Base-by-base conservation (phyloP, 2,113 vertebrate species). In the Eudyptes chrysolophus region DNA sequence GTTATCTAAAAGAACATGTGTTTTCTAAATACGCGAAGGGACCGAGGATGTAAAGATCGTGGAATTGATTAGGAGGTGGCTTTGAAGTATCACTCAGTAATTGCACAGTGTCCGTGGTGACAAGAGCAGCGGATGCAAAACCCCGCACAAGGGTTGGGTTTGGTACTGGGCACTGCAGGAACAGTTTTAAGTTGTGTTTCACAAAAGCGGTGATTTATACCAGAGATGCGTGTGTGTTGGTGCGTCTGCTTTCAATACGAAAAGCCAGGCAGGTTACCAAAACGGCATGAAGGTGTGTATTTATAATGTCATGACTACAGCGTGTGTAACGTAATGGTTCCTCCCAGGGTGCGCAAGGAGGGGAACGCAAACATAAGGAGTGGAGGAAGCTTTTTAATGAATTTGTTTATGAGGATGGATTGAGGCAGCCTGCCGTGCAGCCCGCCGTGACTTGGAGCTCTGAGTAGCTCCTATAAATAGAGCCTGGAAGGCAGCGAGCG, bases 381-480 rank as follows among this genome's bases (percentile, higher is more conserved):
- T 2, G 11, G 51, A 66, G 92, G 97, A 96, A 89, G 66, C 58
- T 83, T 69, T 80, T 62, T 83, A 69, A 93, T 94, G 88, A 42
- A 70, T 96, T 96, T 89, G 95, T 97, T 87, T 88, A 76, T 97
- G 77, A 77, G 24, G 96, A 91, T 94, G 85, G 94, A 92, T 96
- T 24, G 58, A 75, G 38, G 92, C 92, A 90, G 79, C 94, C 72
- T n/a, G 89, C 42, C 25, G 36, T 77, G 83, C 70, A 82, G 96
- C 88, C 71, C 4, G 68, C 82, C 30, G 84, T 95, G 97, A 90
- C 92, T 95, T 57, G 94, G 68, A 94, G 90, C 87, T 89, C 61
- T 58, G 65, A 90, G 90, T 14, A 51, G 68, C 90, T 94, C 83
- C 97, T 98, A 84, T 97, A 98, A 98, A 97, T 97, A 98, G 93